Conservation (phyloP, 2,888 invertebrate genomes). For the Bedellia somnulentella region DNA sequence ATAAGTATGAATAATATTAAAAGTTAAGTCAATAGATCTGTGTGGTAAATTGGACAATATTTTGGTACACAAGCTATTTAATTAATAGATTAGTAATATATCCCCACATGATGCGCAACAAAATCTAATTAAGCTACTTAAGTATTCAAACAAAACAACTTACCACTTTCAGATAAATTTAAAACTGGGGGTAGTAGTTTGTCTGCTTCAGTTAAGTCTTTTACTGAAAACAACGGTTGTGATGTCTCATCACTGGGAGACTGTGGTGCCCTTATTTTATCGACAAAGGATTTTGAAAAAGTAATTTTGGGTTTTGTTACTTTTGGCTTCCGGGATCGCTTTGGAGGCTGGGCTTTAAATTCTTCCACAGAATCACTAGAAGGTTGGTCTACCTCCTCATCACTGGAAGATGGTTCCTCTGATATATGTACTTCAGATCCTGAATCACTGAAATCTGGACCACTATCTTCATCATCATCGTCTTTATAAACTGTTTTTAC, state of each 20-base stretch:
- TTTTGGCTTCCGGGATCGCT: conserved; percentile 12
- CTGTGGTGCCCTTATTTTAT: conserved; percentile 23
- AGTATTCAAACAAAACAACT: conserved; percentile 10
- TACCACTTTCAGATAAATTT: conserved; percentile 55
- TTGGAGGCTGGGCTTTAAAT: conserved; percentile 13
- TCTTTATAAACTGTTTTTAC: conserved; percentile 46
- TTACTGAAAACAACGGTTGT: conserved; percentile 26
- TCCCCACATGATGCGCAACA: no score
- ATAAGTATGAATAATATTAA: no score
- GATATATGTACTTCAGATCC: conserved; percentile 51
- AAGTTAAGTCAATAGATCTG: no score
- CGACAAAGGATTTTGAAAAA: conserved; percentile 26
- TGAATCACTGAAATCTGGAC: conserved; percentile 47
- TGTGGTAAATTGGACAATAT: not conserved
- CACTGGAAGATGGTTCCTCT: conserved; percentile 30
- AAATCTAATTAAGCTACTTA: not conserved
- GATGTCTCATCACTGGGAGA: conserved; percentile 13
- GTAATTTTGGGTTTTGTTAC: conserved; percentile 17
- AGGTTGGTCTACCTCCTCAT: conserved; percentile 18
- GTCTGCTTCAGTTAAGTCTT: conserved; percentile 45
- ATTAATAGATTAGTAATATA: no score
- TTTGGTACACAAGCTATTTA: no score
- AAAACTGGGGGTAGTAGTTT: conserved; percentile 43
- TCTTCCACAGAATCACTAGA: conserved; percentile 28
- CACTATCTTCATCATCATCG: conserved; percentile 30